Evolutionary conservation across 2,888 invertebrate species (phyloP).

Genomic region (Holacanthella duospinosa): DNA sequence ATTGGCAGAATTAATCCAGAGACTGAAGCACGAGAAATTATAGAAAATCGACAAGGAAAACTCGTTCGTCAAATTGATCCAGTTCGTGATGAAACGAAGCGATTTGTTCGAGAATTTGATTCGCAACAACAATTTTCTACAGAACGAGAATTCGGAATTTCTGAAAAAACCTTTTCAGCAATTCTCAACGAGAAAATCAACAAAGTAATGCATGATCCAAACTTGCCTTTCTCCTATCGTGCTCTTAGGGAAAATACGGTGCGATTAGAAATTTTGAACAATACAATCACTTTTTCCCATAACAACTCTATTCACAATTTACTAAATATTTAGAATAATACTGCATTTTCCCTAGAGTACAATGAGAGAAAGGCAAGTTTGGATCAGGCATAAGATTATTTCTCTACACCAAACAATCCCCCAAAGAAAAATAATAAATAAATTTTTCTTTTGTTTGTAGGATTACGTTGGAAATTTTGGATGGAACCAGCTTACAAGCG

Average conservation of each 20-base stretch:
- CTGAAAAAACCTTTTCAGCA: not conserved
- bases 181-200: not conserved
- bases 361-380: too few species aligned
- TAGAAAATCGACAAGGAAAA: not conserved
- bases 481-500: slow-evolving; percentile 31
- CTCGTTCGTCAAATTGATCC: not conserved
- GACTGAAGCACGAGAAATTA: too few species aligned
- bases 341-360: too few species aligned
- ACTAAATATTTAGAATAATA: too few species aligned
- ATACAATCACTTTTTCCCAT: too few species aligned
- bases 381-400: too few species aligned
- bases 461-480: slow-evolving; percentile 10
- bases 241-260: too few species aligned
- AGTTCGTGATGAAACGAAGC: not conserved
- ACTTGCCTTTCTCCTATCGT: too few species aligned
- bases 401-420: not conserved
- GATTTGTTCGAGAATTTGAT: not conserved
- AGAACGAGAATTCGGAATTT: not conserved
- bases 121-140: too few species aligned
- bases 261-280: too few species aligned
- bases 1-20: too few species aligned
- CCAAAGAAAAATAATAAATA: not conserved
- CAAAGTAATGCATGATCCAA: not conserved
- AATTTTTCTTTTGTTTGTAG: slow-evolving; percentile 1
- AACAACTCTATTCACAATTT: too few species aligned